Conservation (phyloP, 2,888 invertebrate genomes). For the Agriopis leucophaearia region DNA sequence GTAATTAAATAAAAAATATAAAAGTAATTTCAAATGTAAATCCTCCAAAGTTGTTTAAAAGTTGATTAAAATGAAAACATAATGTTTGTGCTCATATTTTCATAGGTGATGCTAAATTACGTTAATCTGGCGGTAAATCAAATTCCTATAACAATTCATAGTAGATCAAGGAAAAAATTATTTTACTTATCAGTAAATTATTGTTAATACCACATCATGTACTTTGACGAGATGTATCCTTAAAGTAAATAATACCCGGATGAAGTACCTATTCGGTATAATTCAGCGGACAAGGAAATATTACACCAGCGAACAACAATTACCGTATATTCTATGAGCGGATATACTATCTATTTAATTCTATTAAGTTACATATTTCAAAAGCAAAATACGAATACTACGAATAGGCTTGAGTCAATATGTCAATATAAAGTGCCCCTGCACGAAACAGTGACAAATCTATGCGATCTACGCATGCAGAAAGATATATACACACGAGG, state of each 20-base stretch:
- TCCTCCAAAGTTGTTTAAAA: no score
- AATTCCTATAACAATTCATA: background rate
- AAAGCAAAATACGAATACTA: background rate
- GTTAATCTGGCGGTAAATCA: background rate
- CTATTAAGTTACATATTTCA: no score
- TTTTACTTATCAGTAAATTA: background rate
- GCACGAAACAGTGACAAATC: no score
- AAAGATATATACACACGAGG: no score
- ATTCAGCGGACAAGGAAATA: constrained; percentile 2
- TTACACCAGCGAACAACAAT: background rate
- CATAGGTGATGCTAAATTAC: no score
- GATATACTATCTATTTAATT: background rate
- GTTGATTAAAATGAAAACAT: no score
- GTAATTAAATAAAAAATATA: no score
- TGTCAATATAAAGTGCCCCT: no score
- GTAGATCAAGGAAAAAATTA: constrained; percentile 3
- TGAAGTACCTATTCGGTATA: background rate
- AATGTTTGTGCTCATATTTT: no score
- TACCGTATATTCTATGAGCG: background rate
- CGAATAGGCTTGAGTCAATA: background rate
- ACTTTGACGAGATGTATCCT: background rate
- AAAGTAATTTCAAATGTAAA: no score
- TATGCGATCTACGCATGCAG: no score
- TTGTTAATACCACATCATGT: background rate
- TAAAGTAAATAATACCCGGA: background rate